Percentiles rank a stretch among this genome's conserved stretches.
These are phyloP conservation scores for Periophthalmodon schlosseri DNA, from an alignment of 2,113 vertebrate species.

Conservation along the genomic window DNA sequence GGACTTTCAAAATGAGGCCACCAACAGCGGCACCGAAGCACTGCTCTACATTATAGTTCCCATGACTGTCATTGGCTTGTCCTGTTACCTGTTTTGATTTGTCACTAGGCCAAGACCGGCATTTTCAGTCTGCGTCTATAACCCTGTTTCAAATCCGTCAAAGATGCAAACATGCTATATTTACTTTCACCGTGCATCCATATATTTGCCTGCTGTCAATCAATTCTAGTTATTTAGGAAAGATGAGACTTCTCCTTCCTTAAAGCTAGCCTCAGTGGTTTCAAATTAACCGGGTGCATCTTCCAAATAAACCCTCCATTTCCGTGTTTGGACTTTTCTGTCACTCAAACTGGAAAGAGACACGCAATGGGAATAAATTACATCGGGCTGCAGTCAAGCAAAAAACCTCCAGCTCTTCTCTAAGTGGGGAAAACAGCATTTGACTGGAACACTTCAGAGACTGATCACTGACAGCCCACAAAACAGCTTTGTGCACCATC, in stretches of 20 bases:
- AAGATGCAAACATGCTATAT: background rate
- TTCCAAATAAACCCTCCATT: constrained; percentile 27
- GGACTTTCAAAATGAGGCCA: constrained; percentile 12
- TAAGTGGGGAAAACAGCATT: constrained; percentile 28
- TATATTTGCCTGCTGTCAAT: constrained; percentile 7
- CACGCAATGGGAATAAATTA: constrained; percentile 22
- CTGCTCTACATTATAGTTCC: background rate
- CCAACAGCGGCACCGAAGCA: constrained; percentile 11
- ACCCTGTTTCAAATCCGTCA: background rate
- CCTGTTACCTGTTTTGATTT: background rate
- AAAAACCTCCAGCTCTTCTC: background rate
- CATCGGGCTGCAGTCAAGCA: constrained; percentile 12
- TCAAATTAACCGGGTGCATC: constrained; percentile 14
- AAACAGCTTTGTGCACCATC: constrained; percentile 11
- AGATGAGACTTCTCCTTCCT: background rate
- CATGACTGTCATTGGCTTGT: background rate
- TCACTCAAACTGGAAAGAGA: constrained; percentile 9
- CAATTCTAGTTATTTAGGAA: background rate
- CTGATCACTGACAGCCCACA: constrained; percentile 32
- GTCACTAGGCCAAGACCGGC: background rate
- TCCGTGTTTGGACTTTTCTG: constrained; percentile 4
- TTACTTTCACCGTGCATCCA: background rate
- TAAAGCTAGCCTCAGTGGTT: constrained; percentile 2
- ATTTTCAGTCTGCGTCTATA: background rate
- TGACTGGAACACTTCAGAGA: constrained; percentile 21